Percentiles rank a stretch among this genome's conserved stretches.
These are phyloP conservation scores for Turdus rufiventris DNA, from an alignment of 2,113 vertebrate species.

Conservation along the genomic window DNA sequence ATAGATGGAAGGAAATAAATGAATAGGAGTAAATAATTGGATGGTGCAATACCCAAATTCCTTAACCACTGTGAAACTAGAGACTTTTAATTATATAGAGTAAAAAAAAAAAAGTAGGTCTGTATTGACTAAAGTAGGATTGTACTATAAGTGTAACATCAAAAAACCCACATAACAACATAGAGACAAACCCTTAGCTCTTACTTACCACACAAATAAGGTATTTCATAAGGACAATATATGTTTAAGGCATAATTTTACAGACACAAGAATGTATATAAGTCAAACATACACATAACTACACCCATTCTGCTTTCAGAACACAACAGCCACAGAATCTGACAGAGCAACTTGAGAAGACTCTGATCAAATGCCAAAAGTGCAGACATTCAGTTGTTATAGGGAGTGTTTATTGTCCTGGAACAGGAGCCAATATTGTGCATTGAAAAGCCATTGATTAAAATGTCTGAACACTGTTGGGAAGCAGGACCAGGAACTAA, in stretches of 20 bases:
- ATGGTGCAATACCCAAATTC: background rate
- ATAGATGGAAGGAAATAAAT: background rate
- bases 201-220: background rate
- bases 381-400: background rate
- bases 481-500: slow-evolving; percentile 11
- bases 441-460: slow-evolving; percentile 18
- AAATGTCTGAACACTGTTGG: background rate
- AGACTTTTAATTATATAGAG: background rate
- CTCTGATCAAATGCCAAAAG: background rate
- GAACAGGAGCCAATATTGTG: slow-evolving; percentile 20
- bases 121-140: background rate
- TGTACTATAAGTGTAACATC: background rate
- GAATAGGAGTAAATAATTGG: background rate
- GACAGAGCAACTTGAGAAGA: background rate
- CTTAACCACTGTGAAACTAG: background rate
- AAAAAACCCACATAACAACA: background rate
- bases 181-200: background rate
- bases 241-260: background rate
- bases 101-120: background rate
- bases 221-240: background rate
- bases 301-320: background rate
- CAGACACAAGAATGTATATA: background rate
- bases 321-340: background rate
- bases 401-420: slow-evolving; percentile 2
- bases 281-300: background rate